A percentile compares a stretch with the other conserved stretches of the same genome.
Evolutionary conservation across 2,113 vertebrate genomes (phyloP).

Genomic region (Oncorhynchus masou): DNA sequence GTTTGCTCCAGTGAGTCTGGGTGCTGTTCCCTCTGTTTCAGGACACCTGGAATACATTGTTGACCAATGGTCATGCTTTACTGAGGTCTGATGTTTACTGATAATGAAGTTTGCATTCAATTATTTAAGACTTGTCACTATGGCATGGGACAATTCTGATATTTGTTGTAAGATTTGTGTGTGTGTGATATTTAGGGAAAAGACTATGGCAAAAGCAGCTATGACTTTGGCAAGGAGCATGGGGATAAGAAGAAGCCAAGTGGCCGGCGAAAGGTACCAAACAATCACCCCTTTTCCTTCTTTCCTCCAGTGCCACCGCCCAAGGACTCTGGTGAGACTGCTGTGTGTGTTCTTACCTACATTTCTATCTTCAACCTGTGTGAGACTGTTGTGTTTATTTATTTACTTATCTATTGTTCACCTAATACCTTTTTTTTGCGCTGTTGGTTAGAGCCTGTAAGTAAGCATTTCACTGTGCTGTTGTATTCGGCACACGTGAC

Average conservation of each 20-base stretch:
- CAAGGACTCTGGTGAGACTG: background rate
- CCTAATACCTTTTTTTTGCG: no score
- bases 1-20: background rate
- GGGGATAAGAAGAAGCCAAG: conserved; percentile 8
- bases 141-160: background rate
- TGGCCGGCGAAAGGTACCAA: conserved; percentile 4
- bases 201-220: conserved; percentile 14
- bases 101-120: no score
- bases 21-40: no score
- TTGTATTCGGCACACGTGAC: no score
- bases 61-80: no score
- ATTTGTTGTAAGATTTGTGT: background rate
- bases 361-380: background rate
- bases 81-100: background rate
- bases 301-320: conserved; percentile 37
- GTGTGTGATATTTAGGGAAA: background rate
- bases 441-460: no score
- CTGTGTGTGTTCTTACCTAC: background rate
- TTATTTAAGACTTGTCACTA: no score
- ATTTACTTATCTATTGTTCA: no score
- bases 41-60: no score
- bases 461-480: no score
- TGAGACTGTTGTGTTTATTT: background rate
- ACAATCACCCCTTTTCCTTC: conserved; percentile 12
- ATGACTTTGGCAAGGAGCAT: background rate